Conservation (phyloP, 2,113 vertebrate genomes). For the Vidua chalybeata region DNA sequence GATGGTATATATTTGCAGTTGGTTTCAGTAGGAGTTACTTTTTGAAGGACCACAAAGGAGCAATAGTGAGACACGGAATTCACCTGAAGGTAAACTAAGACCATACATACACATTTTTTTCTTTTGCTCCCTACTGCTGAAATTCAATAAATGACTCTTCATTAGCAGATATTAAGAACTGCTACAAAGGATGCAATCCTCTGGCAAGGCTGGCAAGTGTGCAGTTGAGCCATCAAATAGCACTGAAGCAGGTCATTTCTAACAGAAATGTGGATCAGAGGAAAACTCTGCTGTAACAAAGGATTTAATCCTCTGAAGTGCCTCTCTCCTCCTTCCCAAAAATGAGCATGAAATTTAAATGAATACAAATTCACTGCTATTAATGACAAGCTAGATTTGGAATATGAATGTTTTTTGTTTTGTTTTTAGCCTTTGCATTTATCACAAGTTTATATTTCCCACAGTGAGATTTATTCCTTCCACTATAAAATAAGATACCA, state of each 20-base stretch:
- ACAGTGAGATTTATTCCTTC: background rate
- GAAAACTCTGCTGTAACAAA: background rate
- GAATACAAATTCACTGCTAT: background rate
- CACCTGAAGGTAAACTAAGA: background rate
- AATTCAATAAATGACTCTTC: background rate
- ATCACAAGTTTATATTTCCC: background rate
- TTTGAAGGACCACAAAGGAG: background rate
- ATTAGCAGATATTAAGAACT: background rate
- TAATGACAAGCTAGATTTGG: background rate
- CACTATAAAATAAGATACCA: background rate
- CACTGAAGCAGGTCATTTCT: background rate
- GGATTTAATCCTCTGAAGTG: background rate
- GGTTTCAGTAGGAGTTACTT: background rate
- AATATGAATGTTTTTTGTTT: background rate
- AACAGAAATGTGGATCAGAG: background rate
- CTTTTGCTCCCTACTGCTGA: background rate
- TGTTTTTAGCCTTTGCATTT: background rate
- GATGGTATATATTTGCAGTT: background rate
- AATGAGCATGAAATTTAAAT: background rate
- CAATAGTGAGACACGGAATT: background rate
- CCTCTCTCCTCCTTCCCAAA: background rate
- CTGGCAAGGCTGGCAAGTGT: background rate
- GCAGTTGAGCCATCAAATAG: background rate
- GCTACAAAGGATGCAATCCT: background rate
- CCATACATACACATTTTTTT: background rate